Conservation (phyloP, 1,140 invertebrate genomes). For the Orussus abietinus region DNA sequence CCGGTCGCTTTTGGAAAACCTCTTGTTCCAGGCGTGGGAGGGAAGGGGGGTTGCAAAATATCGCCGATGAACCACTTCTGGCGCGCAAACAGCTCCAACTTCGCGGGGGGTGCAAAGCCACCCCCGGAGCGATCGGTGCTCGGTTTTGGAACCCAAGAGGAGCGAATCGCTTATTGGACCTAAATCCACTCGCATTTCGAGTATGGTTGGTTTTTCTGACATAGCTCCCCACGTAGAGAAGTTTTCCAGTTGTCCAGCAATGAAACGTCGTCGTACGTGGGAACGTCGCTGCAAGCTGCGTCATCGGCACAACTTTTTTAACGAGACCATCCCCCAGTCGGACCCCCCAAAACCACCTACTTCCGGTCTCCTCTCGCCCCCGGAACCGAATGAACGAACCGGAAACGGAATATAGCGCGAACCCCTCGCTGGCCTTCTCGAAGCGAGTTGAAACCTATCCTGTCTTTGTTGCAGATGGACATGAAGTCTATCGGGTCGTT, state of each 20-base stretch:
- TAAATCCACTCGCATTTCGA: no score
- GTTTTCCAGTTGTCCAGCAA: constrained; percentile 51
- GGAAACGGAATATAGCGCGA: constrained; percentile 14
- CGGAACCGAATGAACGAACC: constrained; percentile 8
- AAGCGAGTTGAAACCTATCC: constrained; percentile 52
- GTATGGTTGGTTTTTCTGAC: constrained; percentile 32
- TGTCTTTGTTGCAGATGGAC: constrained; percentile 75
- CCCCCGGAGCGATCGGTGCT: no score
- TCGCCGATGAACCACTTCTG: no score
- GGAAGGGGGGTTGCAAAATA: no score
- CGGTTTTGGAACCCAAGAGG: no score
- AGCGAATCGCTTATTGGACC: no score
- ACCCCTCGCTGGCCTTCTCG: constrained; percentile 39
- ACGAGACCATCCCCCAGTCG: constrained; percentile 24
- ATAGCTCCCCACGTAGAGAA: constrained; percentile 30
- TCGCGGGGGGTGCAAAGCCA: no score
- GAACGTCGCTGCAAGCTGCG: constrained; percentile 54
- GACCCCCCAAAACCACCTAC: constrained; percentile 23
- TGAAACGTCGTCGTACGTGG: constrained; percentile 50
- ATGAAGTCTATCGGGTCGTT: constrained; percentile 89
- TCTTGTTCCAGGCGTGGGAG: no score
- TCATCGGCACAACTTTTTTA: constrained; percentile 54
- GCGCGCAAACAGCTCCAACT: no score
- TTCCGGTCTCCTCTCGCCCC: constrained; percentile 19
- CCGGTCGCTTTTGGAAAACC: no score